phyloP scores from a whole-genome alignment of 2,113 vertebrate genomes.

The Herpailurus yagouaroundi region DNA sequence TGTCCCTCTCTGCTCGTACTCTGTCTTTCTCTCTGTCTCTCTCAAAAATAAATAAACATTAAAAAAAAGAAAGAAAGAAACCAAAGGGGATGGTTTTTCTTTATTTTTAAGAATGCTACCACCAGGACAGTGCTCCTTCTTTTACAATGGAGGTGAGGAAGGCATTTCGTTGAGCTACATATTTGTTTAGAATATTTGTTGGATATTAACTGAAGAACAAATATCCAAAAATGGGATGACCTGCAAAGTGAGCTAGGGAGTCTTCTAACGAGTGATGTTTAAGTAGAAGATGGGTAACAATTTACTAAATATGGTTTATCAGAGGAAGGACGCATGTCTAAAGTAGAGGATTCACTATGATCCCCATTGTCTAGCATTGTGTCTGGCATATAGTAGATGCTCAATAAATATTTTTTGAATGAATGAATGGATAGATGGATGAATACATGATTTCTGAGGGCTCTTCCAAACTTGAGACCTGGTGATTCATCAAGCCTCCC shows the following conservation, averaged over 20 bases:
- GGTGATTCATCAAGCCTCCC: background rate
- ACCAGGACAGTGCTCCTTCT: background rate
- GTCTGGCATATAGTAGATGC: background rate
- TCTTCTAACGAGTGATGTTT: background rate
- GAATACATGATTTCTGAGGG: background rate
- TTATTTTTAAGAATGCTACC: background rate
- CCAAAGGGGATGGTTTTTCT: background rate
- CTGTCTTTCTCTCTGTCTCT: too few relatives aligned
- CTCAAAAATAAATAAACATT: too few relatives aligned
- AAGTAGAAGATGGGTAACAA: background rate
- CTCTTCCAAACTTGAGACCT: background rate
- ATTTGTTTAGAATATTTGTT: slow-evolving; percentile 25
- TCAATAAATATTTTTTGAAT: slow-evolving; percentile 21
- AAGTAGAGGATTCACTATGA: background rate
- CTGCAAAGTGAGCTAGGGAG: background rate
- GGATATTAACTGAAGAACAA: slow-evolving; percentile 4
- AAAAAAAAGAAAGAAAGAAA: background rate
- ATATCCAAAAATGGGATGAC: background rate
- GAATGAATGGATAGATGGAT: slow-evolving; percentile 26
- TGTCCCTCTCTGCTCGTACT: too few relatives aligned
- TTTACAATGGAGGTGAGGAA: background rate
- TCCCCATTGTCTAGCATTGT: background rate
- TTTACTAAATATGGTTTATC: background rate
- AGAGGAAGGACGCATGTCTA: background rate
- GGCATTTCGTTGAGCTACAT: background rate